Base-by-base conservation (phyloP, 2,113 vertebrate genomes). In the Tricholaema leucomelas region DNA sequence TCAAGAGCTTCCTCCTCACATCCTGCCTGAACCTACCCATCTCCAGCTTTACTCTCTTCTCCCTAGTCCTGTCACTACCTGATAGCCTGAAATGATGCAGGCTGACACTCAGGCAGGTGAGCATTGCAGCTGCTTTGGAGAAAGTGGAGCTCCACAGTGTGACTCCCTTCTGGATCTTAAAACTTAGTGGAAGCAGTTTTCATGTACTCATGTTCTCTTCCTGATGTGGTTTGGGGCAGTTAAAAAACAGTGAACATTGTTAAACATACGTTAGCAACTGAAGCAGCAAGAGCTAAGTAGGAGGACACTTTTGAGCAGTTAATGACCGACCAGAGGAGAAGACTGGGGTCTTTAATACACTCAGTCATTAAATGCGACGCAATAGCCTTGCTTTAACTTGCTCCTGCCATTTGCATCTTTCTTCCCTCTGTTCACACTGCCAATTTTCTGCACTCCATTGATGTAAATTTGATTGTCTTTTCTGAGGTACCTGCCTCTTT, bases 281-380 rank as follows among this genome's bases (percentile, higher is more conserved):
- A 93, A 89, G 80, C 87, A 92, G 63, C 81, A 75, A 81, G 70
- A 91, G 70, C 77, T 93, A 92, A 92, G 91, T 70, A 56, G 74
- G 66, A 79, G 77, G 59, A 88, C 71, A 91, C 91, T 93, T 93
- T 72, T 19, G 16, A 85, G 71, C 50, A 58, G 92, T 87, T 94
- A 91, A 91, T 94, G 85, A 85, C 92, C 94, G 91, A 71, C 84
- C 81, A 87, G 84, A 92, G 78, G 71, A 92, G 74, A 88, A 23
- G 78, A 63, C 87, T 88, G 81, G 10, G 54, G 58, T 84, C n/a
- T 71, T 88, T 88, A 79, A 84, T 31, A 60, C 36, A 65, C 74
- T 81, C 77, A 75, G 65, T 90, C 74, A 72, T 92, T 87, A 91
- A 79, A 89, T 9, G 40, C 66, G 89, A 92, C 93, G 81, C 81